Evolutionary conservation across 2,888 invertebrate genomes (phyloP).

Genomic region (Dynastes maya): DNA sequence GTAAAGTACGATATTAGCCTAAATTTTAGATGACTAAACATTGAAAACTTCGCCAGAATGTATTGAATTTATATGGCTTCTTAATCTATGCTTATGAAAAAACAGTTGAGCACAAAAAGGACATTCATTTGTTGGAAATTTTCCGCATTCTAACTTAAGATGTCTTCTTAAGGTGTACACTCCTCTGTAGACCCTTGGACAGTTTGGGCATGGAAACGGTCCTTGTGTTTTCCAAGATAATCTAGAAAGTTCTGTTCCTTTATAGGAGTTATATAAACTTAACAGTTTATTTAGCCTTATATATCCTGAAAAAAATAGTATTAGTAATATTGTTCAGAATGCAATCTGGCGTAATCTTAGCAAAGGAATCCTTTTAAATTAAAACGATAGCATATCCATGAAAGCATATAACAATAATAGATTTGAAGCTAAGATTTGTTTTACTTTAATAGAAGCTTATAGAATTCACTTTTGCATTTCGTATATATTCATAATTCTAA

Average conservation of each 20-base stretch:
- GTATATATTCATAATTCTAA: too few relatives aligned
- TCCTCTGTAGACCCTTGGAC: constrained; percentile 54
- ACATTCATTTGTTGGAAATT: constrained; percentile 54
- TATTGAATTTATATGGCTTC: constrained; percentile 53
- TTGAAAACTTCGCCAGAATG: constrained; percentile 53
- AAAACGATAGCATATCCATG: not conserved
- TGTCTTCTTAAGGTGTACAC: constrained; percentile 60
- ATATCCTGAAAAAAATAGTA: constrained; percentile 43
- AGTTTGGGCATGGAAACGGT: constrained; percentile 53
- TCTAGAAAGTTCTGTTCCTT: constrained; percentile 24
- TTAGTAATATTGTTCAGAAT: constrained; percentile 19
- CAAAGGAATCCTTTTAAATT: not conserved
- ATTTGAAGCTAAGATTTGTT: too few relatives aligned
- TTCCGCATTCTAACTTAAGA: constrained; percentile 66
- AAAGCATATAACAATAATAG: not conserved
- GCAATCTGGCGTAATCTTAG: not conserved
- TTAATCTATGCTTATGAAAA: constrained; percentile 54
- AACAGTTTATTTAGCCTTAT: constrained; percentile 29
- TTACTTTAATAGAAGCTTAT: too few relatives aligned
- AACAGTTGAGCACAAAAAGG: constrained; percentile 55
- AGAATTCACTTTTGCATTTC: too few relatives aligned
- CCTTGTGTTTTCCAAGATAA: constrained; percentile 15
- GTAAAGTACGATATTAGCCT: too few relatives aligned
- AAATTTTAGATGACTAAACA: not conserved
- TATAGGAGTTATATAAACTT: constrained; percentile 30